Evolutionary conservation across 2,888 invertebrate genomes (phyloP), one percentile per base, ranked within the genome.

Genomic region (Melinaea marsaeus): DNA sequence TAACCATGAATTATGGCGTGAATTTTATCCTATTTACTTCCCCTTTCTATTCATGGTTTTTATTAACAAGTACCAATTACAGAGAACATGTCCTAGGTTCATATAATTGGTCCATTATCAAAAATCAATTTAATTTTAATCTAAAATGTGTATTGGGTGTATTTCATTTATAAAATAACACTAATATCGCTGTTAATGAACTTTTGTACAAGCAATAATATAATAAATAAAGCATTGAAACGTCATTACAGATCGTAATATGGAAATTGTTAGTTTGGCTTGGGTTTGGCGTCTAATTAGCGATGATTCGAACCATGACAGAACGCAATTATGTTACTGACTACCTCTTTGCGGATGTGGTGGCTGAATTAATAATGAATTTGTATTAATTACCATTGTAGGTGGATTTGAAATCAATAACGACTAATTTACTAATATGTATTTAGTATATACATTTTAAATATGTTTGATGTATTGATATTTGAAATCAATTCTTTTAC

Each of bases 231-330:
- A 11, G 4, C 46, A 60, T 55, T 58, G 47, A 13, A 60, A n/a
- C 33, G 32, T 56, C 63, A 54, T 63, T 60, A 47, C 60, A 66
- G n/a, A 48, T 56, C 32, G 37, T 56, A 66, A 63, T 63, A 61
- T 63, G 59, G 34, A 61, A 63, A 61, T 63, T 57, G 59, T 58
- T 63, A 55, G 55, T 56, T 57, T 54, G 37, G 57, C 47, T 48
- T 63, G 65, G 55, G 48, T 63, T 61, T 66, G 63, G 54, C 66
- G 46, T 61, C 54, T 61, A 66, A 66, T 66, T 63, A 63, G 51
- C 45, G 22, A 56, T 58, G 58, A 32, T 60, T 61, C 57, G 51
- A 58, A 56, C 61, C 46, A 46, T 47, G 56, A 55, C 56, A 58
- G 55, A 63, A 51, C 48, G 47, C 35, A 61, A 63, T 66, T 61